Conservation (phyloP, 2,797 vertebrate genomes). For the Oreortyx pictus region DNA sequence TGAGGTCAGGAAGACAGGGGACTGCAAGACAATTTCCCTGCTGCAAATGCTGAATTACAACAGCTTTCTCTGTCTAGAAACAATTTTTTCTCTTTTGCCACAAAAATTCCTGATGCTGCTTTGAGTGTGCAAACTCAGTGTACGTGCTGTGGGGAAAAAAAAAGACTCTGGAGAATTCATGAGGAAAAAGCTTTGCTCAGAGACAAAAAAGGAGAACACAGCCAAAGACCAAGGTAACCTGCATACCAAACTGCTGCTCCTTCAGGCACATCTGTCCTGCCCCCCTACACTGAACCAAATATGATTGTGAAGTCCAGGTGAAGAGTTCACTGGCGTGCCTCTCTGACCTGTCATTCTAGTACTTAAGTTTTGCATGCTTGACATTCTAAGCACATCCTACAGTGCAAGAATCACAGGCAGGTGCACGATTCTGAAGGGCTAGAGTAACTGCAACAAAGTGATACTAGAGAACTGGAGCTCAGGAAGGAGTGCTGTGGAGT, state of each 20-base stretch:
- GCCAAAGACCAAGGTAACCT: background rate
- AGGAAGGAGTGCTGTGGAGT: background rate
- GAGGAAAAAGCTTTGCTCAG: background rate
- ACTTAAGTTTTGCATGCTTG: background rate
- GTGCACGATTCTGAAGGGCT: background rate
- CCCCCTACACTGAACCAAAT: background rate
- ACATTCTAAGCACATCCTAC: background rate
- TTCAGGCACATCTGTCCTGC: background rate
- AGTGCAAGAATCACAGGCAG: background rate
- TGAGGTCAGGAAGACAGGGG: background rate
- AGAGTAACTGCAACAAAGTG: background rate
- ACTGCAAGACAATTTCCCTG: background rate
- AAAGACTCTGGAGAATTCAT: background rate
- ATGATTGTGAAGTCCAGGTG: background rate
- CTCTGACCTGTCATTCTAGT: background rate
- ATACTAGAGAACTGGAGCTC: background rate
- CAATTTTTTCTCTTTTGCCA: background rate
- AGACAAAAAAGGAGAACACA: background rate
- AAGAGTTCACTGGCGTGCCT: background rate
- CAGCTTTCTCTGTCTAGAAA: background rate
- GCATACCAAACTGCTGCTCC: background rate
- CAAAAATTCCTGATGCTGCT: background rate
- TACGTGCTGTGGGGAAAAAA: background rate
- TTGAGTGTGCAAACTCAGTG: background rate
- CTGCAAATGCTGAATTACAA: background rate